Conservation (phyloP, 2,113 vertebrate species). For the Gavialis gangeticus region DNA sequence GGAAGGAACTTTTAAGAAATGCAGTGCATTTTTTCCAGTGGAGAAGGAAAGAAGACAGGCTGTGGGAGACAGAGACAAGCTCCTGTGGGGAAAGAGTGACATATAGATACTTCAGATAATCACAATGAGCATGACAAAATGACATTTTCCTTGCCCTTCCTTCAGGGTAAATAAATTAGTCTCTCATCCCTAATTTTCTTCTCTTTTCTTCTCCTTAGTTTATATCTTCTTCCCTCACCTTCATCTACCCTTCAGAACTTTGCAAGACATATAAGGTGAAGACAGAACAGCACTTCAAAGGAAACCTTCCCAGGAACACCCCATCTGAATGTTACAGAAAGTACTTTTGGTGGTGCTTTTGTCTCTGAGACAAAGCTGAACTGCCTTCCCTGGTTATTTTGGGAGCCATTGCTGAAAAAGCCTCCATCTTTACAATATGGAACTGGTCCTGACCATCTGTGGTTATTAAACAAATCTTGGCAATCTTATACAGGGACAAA, state of each 20-base stretch:
- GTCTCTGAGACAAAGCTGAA: not conserved
- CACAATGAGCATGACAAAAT: not conserved
- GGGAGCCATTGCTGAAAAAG: slow-evolving; percentile 9
- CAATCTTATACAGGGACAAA: not conserved
- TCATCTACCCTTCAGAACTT: not conserved
- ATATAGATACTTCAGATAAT: not conserved
- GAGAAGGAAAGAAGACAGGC: not conserved
- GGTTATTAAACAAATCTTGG: slow-evolving; percentile 22
- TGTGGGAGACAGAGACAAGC: not conserved
- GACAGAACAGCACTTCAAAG: not conserved
- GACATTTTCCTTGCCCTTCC: not conserved
- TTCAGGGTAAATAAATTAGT: not conserved
- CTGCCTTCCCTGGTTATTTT: not conserved
- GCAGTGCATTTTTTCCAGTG: not conserved
- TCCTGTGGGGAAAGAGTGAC: accelerated
- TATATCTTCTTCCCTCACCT: not conserved
- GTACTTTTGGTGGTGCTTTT: not conserved
- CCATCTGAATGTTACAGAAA: not conserved
- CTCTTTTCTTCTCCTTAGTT: not conserved
- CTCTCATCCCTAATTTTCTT: not conserved
- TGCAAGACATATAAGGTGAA: not conserved
- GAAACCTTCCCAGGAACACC: not conserved
- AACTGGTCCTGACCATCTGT: slow-evolving; percentile 20
- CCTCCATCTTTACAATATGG: slow-evolving; percentile 18
- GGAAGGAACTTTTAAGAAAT: not conserved